Evolutionary conservation across 1,140 invertebrate genomes (phyloP).

Genomic region (Alviniconcha marisindica): DNA sequence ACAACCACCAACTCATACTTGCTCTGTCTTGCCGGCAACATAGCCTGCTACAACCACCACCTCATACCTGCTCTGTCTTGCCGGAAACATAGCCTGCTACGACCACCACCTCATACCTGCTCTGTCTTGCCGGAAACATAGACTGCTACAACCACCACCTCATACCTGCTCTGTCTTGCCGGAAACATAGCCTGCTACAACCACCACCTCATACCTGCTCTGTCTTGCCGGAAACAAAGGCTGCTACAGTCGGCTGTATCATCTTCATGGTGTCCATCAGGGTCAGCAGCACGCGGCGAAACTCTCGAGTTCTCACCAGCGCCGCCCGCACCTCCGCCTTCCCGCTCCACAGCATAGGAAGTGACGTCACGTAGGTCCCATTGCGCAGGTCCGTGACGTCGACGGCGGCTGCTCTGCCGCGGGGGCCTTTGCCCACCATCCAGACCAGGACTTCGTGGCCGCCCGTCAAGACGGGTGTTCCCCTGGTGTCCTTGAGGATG

Average conservation of each 20-base stretch:
- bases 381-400: slow-evolving; percentile 45
- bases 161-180: too few relatives aligned
- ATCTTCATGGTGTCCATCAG: neutral
- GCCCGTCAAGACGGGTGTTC: slow-evolving; percentile 1
- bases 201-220: neutral
- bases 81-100: too few relatives aligned
- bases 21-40: too few relatives aligned
- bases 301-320: slow-evolving; percentile 40
- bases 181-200: slow-evolving; percentile 11
- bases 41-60: too few relatives aligned
- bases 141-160: neutral
- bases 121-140: too few relatives aligned
- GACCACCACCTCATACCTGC: too few relatives aligned
- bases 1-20: too few relatives aligned
- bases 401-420: slow-evolving; percentile 29
- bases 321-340: slow-evolving; percentile 33
- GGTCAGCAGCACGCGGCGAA: neutral
- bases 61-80: too few relatives aligned
- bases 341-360: slow-evolving; percentile 47
- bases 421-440: slow-evolving; percentile 27
- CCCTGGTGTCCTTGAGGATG: neutral
- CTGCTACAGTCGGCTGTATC: neutral
- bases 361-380: slow-evolving; percentile 49
- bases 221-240: neutral
- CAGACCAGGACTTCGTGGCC: slow-evolving; percentile 45